Evolutionary conservation across 92 coral and sea anemone genomes (phyloP), one percentile per base, ranked within the genome.

Genomic region (Nematostella vectensis): DNA sequence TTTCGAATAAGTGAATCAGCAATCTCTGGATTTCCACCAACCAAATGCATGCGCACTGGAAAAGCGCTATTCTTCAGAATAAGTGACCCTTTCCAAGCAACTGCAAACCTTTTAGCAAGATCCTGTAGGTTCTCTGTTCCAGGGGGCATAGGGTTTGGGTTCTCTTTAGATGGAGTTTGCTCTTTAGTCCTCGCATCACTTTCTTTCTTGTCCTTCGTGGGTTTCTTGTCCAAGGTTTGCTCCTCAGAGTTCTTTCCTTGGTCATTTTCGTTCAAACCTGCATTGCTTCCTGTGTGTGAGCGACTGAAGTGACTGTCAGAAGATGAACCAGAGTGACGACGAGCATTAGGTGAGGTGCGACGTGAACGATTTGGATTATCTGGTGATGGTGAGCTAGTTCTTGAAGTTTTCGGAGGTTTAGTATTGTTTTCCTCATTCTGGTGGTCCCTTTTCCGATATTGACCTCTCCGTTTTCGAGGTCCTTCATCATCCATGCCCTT

Each of bases 1-100:
- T 65, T 82, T 40, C 99, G 96, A 48, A 85, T 77, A 66, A 93
- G 69, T 13, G 95, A 83, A 58, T 93, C 99, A 4, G 95, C 99
- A 59, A 93, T 83, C 56, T 93, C 99, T 4, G 99, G 99, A 74
- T 93, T 93, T 68, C 99, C 99, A 49, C 99, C 99, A 52, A 93
- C 87, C 64, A 93, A 77, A 93, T 93, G 99, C 89, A 93, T 83
- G 20, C 99, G 99, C 27, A 93, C 99, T 43, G 99, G 99, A 72
- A 93, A 93, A 29, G 99, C 95, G 75, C 99, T 93, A 78, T 78
- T 93, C 83, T 93, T 93, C 57, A 93, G 83, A 50, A 87, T 88
- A 50, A 93, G 75, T 63, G 96, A 71, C 58, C 99, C 99, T 70
- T 87, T 86, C 99, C 99, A 93, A 30, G 99, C 99, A 75, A 93